Conservation (phyloP, 2,113 vertebrate species). For the Labrus mixtus region DNA sequence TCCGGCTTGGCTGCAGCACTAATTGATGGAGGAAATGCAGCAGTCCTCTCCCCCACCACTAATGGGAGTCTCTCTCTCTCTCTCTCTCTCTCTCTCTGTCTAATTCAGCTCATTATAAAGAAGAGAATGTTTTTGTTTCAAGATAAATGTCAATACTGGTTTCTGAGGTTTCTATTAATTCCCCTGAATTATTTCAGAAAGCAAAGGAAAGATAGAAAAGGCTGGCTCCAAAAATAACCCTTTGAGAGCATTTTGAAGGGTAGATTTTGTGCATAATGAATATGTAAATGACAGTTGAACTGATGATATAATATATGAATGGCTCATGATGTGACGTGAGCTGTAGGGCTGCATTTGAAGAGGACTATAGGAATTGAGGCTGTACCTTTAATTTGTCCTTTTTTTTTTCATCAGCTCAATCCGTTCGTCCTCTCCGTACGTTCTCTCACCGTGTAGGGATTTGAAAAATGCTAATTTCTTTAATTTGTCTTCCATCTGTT, state of each 20-base stretch:
- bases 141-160: conserved; percentile 79
- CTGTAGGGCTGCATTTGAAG: no score
- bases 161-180: conserved; percentile 40
- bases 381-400: no score
- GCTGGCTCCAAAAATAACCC: background rate
- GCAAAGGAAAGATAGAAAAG: conserved; percentile 3
- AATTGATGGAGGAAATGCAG: conserved; percentile 87
- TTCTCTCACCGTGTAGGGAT: no score
- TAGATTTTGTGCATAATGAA: no score
- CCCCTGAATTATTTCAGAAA: background rate
- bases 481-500: no score
- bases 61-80: conserved; percentile 82
- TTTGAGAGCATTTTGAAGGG: no score
- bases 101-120: conserved; percentile 87
- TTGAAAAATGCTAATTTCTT: no score
- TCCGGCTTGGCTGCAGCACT: conserved; percentile 79
- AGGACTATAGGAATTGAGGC: no score
- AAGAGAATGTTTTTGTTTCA: conserved; percentile 88
- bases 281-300: no score
- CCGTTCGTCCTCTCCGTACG: no score
- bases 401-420: no score
- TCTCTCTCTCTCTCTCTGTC: conserved; percentile 73
- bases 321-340: background rate
- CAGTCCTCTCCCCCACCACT: conserved; percentile 74
- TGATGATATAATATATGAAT: background rate